Percentiles rank a stretch among this genome's conserved stretches.
Evolutionary conservation across 2,797 vertebrate genomes (phyloP).

Genomic region (Mus minutoides): DNA sequence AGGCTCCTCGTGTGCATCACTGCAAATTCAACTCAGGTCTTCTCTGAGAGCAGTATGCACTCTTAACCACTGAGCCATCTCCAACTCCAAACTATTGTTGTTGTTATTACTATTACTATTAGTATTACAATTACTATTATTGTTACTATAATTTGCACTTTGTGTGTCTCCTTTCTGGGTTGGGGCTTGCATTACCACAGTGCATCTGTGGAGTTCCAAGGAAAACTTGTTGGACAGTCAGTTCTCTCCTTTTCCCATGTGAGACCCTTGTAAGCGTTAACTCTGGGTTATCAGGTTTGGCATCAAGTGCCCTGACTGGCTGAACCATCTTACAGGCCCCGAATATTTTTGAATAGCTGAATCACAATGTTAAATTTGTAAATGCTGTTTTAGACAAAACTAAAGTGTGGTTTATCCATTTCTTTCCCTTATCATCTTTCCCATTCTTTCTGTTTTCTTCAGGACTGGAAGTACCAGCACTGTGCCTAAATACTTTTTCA

Average conservation of each 20-base stretch:
- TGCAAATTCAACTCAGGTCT: not conserved
- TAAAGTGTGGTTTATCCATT: not conserved
- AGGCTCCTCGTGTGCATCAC: not conserved
- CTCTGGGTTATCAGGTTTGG: not conserved
- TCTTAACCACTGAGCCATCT: not conserved
- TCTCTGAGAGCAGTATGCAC: not conserved
- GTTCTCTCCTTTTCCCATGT: not conserved
- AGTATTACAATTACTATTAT: not conserved
- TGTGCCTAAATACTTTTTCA: not conserved
- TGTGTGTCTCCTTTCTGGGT: not conserved
- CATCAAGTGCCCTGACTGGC: not conserved
- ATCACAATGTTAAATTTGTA: slow-evolving; percentile 17
- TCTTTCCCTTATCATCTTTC: not conserved
- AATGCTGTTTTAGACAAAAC: not conserved
- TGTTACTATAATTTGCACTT: not conserved
- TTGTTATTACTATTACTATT: not conserved
- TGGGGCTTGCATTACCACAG: not conserved
- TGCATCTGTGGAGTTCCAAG: not conserved
- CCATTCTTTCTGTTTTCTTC: not conserved
- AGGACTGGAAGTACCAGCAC: not conserved
- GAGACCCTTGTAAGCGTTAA: too few species aligned
- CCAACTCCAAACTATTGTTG: not conserved
- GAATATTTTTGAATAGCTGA: not conserved
- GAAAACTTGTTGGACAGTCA: not conserved
- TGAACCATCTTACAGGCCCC: not conserved